Conservation (phyloP, 2,888 invertebrate species). For the Polymixis lichenea region DNA sequence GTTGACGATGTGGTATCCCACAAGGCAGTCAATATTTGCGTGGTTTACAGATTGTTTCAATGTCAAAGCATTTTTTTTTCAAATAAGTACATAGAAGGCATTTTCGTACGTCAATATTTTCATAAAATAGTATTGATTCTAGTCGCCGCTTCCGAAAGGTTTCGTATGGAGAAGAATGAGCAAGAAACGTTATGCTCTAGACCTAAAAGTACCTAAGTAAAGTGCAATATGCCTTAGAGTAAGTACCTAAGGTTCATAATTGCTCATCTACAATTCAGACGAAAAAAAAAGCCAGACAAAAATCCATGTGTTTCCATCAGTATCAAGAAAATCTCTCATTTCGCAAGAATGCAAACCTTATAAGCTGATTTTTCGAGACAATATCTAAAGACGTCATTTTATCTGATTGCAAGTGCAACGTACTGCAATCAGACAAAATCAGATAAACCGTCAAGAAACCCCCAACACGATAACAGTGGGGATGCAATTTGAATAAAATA, state of each 20-base stretch:
- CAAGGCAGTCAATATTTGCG: background rate
- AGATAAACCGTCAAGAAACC: background rate
- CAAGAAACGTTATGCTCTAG: no score
- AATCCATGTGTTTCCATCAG: no score
- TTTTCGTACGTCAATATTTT: no score
- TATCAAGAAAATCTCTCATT: slow-evolving; percentile 2
- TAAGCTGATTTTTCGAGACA: slow-evolving; percentile 16
- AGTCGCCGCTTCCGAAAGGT: no score
- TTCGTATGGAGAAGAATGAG: no score
- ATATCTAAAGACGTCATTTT: slow-evolving; percentile 15
- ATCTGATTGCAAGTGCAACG: slow-evolving; percentile 50
- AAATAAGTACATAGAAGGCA: no score
- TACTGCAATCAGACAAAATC: no score
- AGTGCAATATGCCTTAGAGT: background rate
- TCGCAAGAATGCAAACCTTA: slow-evolving; percentile 4
- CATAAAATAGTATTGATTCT: no score
- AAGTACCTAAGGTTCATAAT: background rate
- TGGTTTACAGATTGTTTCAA: background rate
- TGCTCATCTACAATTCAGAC: slow-evolving; percentile 5
- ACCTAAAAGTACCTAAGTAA: background rate
- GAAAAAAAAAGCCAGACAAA: background rate
- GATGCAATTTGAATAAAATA: slow-evolving; percentile 54
- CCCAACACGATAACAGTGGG: slow-evolving; percentile 32
- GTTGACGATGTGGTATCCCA: background rate
- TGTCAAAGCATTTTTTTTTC: no score